A percentile compares a stretch with the other conserved stretches of the same genome.
Conservation (phyloP, 2,888 invertebrate species). For the Cerastis rubricosa region DNA sequence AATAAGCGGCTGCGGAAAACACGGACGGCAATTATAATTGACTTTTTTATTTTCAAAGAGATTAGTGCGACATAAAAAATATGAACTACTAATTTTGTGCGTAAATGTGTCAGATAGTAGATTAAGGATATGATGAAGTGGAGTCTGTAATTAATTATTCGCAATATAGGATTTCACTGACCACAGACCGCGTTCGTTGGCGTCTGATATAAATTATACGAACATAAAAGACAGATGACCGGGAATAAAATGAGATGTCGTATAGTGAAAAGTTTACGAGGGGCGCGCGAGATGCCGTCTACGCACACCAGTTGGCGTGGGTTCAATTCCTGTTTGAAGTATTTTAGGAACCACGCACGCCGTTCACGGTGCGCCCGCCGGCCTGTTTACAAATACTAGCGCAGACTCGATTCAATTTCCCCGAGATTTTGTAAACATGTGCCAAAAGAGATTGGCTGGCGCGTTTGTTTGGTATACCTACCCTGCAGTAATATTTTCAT, state of each 20-base stretch:
- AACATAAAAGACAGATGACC: slow-evolving; percentile 83
- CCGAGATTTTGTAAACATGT: slow-evolving; percentile 87
- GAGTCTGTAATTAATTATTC: slow-evolving; percentile 67
- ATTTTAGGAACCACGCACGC: slow-evolving; percentile 88
- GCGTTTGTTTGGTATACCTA: slow-evolving; percentile 74
- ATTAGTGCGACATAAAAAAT: slow-evolving; percentile 19
- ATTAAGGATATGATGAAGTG: slow-evolving; percentile 31
- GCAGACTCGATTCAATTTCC: slow-evolving; percentile 87
- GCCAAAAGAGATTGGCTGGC: slow-evolving; percentile 83
- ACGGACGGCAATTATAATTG: slow-evolving; percentile 39
- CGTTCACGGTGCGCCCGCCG: slow-evolving; percentile 73
- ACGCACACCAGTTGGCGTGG: slow-evolving; percentile 88
- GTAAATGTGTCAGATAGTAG: slow-evolving; percentile 24
- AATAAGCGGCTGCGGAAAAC: slow-evolving; percentile 48
- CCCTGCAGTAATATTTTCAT: slow-evolving; percentile 59
- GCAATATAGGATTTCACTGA: slow-evolving; percentile 69
- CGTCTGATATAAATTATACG: slow-evolving; percentile 78
- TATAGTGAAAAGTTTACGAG: slow-evolving; percentile 88
- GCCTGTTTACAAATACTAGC: slow-evolving; percentile 90
- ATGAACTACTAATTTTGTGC: slow-evolving; percentile 20
- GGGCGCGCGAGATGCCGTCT: slow-evolving; percentile 85
- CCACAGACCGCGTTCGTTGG: slow-evolving; percentile 61
- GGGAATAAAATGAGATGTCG: slow-evolving; percentile 85
- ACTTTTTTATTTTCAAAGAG: slow-evolving; percentile 32
- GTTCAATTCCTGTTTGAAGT: slow-evolving; percentile 89